Base-by-base conservation (phyloP, 2,888 invertebrate genomes). In the Ametastegia equiseti region DNA sequence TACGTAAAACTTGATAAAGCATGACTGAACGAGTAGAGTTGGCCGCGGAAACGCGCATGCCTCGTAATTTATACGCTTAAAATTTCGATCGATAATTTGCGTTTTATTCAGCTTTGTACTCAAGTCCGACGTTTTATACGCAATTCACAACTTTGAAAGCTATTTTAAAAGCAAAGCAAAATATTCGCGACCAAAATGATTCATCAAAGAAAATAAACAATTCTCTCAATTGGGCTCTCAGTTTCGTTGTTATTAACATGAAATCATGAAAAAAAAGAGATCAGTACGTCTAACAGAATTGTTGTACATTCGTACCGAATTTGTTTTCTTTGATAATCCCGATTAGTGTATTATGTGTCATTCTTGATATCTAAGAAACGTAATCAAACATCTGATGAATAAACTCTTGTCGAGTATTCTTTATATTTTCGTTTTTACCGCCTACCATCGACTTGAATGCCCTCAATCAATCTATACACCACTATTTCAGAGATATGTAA, bases 1-100 rank as follows among this genome's bases (percentile, higher is more conserved):
- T 83, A 82, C 82, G 86, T 81, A 87, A 83, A 81, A 82, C 84
- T 82, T 86, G 85, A 83, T 85, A 84, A 84, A 88, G 86, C 90
- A 90, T 90, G 85, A 83, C 82, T 82, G 63, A 82, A 71, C 63
- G 50, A 80, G 60, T 63, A 15, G 57, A 82, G 77, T 42, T 77
- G 36, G 39, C 36, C 60, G 71, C 45, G 19, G 47, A 65, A 81
- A 30, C 33, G 84, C 86, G 86, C 86, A 84, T 84, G 85, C 71
- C 80, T 78, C 47, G 42, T 6, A 23, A 47, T 60, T 45, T 47
- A n/a, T 30, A 78, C 27, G 65, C 65, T 39, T 67, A 9, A 67
- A 67, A 67, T 67, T 67, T 19, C 30, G 47, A 63, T 78, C 78
- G 78, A 78, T 78, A 78, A 60, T 78, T n/a, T 60, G 15, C 78